A percentile compares a stretch with the other conserved stretches of the same genome.
phyloP scores from a whole-genome alignment of 2,888 invertebrate genomes.

The Pharmacophagus antenor region DNA sequence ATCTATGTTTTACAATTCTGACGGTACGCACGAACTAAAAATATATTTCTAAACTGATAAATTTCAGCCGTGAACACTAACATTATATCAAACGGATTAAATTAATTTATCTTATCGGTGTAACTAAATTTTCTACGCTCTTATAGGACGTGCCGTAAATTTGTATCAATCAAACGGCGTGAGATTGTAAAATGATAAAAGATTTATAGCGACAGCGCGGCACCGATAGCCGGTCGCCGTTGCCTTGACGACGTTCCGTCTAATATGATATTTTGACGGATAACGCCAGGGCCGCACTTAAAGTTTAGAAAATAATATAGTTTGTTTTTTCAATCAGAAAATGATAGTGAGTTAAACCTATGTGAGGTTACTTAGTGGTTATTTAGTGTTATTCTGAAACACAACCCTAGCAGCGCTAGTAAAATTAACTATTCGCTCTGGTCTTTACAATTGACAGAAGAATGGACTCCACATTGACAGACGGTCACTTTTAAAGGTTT shows the following conservation, averaged over 20 bases:
- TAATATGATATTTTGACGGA: slow-evolving; percentile 7
- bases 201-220: slow-evolving; percentile 8
- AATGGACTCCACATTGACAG: no score
- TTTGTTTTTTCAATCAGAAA: not conserved
- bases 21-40: no score
- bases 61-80: no score
- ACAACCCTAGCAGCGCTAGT: no score
- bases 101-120: not conserved
- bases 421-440: no score
- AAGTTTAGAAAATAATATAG: not conserved
- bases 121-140: not conserved
- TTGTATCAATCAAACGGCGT: slow-evolving; percentile 20
- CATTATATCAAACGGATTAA: not conserved
- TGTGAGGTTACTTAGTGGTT: no score
- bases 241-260: slow-evolving; percentile 22
- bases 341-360: no score
- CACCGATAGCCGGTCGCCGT: slow-evolving; percentile 4
- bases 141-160: not conserved
- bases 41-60: no score
- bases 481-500: no score
- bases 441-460: no score
- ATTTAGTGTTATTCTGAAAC: no score
- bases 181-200: slow-evolving; percentile 3
- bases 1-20: no score
- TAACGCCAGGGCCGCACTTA: not conserved